A percentile compares a stretch with the other conserved stretches of the same genome.
Conservation (phyloP, 2,797 vertebrate species). For the Agapornis canus region DNA sequence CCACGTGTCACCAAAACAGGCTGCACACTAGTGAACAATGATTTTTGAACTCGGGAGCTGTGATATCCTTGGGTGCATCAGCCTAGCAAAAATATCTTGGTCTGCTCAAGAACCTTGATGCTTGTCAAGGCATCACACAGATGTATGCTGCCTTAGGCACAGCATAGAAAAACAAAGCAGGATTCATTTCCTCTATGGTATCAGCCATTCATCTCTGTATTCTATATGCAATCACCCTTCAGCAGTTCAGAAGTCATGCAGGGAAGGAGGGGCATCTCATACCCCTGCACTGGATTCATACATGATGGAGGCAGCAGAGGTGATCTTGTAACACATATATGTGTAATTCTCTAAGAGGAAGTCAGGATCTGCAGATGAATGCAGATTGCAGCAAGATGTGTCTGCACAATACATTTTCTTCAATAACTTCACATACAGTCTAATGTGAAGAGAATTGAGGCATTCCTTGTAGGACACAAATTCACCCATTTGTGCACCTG, state of each 20-base stretch:
- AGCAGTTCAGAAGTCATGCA: background rate
- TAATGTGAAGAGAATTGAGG: background rate
- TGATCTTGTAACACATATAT: fast-evolving
- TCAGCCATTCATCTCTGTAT: background rate
- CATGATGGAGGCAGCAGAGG: background rate
- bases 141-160: background rate
- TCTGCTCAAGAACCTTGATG: background rate
- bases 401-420: background rate
- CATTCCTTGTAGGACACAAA: background rate
- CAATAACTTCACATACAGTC: background rate
- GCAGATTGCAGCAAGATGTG: background rate
- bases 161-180: background rate
- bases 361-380: background rate
- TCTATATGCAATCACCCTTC: background rate
- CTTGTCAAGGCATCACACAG: fast-evolving
- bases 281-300: background rate
- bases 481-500: background rate
- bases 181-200: too few species aligned
- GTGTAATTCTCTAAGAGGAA: background rate
- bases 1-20: background rate
- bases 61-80: background rate
- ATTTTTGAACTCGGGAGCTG: background rate
- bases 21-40: background rate
- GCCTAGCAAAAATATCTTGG: background rate
- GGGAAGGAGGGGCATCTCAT: background rate